Evolutionary conservation across 2,888 invertebrate genomes (phyloP).

Genomic region (Andrena chrysosceles): DNA sequence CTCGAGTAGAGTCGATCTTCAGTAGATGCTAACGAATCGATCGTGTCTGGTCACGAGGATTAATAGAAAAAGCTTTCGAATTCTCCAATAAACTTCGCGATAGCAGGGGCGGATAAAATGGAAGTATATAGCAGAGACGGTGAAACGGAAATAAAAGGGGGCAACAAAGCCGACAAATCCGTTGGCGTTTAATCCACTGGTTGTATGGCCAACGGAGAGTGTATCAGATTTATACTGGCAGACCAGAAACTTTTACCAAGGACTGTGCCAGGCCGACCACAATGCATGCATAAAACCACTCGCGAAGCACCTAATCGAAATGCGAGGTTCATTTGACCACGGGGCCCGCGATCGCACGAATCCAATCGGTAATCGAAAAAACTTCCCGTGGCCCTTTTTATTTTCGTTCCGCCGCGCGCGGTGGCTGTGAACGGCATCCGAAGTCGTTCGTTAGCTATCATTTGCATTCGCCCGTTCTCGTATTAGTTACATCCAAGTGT

Average conservation of each 20-base stretch:
- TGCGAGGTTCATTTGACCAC: constrained; percentile 66
- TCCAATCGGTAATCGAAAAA: constrained; percentile 67
- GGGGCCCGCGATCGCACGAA: constrained; percentile 63
- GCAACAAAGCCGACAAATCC: constrained; percentile 38
- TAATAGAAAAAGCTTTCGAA: constrained; percentile 1
- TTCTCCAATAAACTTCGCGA: constrained; percentile 1
- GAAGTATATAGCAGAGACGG: constrained; percentile 7
- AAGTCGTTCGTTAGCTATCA: constrained; percentile 68
- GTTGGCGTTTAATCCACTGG: constrained; percentile 28
- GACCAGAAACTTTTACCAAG: constrained; percentile 55
- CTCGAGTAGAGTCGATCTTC: no score
- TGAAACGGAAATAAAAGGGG: constrained; percentile 33
- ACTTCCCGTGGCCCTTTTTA: constrained; percentile 50
- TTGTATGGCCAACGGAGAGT: constrained; percentile 2
- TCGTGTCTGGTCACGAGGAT: neutral
- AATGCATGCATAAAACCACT: constrained; percentile 69
- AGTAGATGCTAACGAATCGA: neutral
- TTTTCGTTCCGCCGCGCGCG: constrained; percentile 23
- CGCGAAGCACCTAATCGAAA: constrained; percentile 67
- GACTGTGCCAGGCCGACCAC: constrained; percentile 59
- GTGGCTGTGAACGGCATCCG: constrained; percentile 7
- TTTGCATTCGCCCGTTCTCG: constrained; percentile 60
- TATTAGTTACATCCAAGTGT: constrained; percentile 61
- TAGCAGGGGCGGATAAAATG: constrained; percentile 7
- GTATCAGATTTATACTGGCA: constrained; percentile 38